These are phyloP conservation scores for Epirrhoe tristata DNA, from an alignment of 2,888 invertebrate species.

Conservation along the genomic window DNA sequence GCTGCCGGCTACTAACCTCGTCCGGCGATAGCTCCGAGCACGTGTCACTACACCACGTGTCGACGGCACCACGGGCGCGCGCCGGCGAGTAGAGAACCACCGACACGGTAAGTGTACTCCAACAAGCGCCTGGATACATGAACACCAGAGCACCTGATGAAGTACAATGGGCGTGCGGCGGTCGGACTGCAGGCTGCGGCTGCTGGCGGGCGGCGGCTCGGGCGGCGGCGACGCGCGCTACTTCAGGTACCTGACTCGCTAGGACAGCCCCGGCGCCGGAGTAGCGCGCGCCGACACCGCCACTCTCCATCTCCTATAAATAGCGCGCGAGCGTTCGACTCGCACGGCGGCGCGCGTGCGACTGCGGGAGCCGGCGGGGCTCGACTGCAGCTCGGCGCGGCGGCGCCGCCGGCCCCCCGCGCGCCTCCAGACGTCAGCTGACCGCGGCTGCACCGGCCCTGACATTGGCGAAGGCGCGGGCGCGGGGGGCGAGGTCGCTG, in stretches of 20 bases:
- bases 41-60: constrained; percentile 56
- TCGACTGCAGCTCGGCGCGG: constrained; percentile 76
- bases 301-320: constrained; percentile 61
- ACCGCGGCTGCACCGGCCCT: constrained; percentile 85
- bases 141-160: constrained; percentile 99
- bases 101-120: constrained; percentile 99
- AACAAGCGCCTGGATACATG: constrained; percentile 97
- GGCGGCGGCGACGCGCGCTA: constrained; percentile 95
- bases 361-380: constrained; percentile 67
- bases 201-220: constrained; percentile 56
- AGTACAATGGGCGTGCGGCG: constrained; percentile 99
- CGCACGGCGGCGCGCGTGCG: constrained; percentile 61
- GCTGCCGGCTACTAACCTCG: constrained; percentile 57
- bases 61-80: constrained; percentile 41
- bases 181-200: constrained; percentile 57
- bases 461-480: constrained; percentile 82
- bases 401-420: constrained; percentile 72
- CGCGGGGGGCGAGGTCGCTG: constrained; percentile 77
- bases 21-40: constrained; percentile 49
- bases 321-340: constrained; percentile 63
- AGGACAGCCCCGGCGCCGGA: constrained; percentile 94
- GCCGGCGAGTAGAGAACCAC: constrained; percentile 75
- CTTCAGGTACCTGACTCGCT: constrained; percentile 99
- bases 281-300: constrained; percentile 91
- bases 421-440: constrained; percentile 85